phyloP scores from a whole-genome alignment of 2,797 vertebrate species.

The Trachops cirrhosus region DNA sequence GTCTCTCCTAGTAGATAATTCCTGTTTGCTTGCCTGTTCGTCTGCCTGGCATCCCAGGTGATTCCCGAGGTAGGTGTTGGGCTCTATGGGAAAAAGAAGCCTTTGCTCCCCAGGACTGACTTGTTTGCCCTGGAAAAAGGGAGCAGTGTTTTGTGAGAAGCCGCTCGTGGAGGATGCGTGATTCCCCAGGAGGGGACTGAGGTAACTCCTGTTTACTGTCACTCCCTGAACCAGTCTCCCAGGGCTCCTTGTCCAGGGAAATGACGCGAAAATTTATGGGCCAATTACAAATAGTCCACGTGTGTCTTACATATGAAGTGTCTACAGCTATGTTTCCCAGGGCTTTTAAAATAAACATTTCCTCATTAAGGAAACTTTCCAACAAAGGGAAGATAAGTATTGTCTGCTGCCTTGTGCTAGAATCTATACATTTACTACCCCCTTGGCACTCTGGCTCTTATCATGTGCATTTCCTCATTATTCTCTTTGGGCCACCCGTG shows the following conservation, averaged over 20 bases:
- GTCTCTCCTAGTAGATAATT: constrained; percentile 53
- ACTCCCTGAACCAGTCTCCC: constrained; percentile 62
- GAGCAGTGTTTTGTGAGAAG: constrained; percentile 63
- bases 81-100: constrained; percentile 32
- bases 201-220: constrained; percentile 72
- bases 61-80: constrained; percentile 59
- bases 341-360: constrained; percentile 81
- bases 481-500: background rate
- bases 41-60: constrained; percentile 56
- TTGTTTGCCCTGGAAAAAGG: constrained; percentile 58
- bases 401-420: constrained; percentile 63
- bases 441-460: constrained; percentile 6
- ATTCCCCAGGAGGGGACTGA: constrained; percentile 64
- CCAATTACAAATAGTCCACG: constrained; percentile 66
- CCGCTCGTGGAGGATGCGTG: constrained; percentile 38
- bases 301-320: constrained; percentile 64
- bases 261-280: constrained; percentile 69
- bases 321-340: constrained; percentile 74
- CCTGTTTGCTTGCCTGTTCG: constrained; percentile 31
- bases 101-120: constrained; percentile 45
- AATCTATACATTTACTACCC: constrained; percentile 59
- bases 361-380: constrained; percentile 78
- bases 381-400: constrained; percentile 78
- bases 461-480: background rate
- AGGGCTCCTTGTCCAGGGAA: constrained; percentile 67